A percentile compares a stretch with the other conserved stretches of the same genome.
Conservation (phyloP, 2,888 invertebrate genomes). For the Halictus ligatus region DNA sequence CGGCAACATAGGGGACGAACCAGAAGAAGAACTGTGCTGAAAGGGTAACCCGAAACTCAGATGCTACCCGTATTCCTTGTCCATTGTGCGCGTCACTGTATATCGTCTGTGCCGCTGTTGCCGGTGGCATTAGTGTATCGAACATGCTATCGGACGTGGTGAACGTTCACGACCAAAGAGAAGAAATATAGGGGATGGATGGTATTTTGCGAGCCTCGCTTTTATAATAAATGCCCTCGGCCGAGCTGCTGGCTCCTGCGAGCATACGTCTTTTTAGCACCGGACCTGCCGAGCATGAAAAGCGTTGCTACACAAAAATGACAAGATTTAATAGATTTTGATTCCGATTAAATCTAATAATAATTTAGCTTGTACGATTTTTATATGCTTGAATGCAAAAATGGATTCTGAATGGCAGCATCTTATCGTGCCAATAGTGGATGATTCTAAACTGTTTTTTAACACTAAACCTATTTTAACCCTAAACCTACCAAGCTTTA, state of each 20-base stretch:
- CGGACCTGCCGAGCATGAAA: no score
- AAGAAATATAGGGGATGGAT: not conserved
- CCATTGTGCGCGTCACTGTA: constrained; percentile 45
- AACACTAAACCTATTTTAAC: no score
- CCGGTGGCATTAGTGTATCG: constrained; percentile 59
- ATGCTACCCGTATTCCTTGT: constrained; percentile 55
- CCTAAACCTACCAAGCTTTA: no score
- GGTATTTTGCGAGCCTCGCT: not conserved
- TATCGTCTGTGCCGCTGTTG: constrained; percentile 39
- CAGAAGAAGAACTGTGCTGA: constrained; percentile 48
- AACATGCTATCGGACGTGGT: constrained; percentile 2
- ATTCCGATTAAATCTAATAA: no score
- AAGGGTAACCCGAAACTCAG: constrained; percentile 63
- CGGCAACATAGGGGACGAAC: constrained; percentile 42
- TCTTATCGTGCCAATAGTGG: no score
- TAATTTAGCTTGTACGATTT: no score
- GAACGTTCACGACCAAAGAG: constrained; percentile 2
- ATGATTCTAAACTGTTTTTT: no score
- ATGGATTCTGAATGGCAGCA: no score
- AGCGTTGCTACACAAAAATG: no score
- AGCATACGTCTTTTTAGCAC: not conserved
- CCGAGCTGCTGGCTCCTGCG: not conserved
- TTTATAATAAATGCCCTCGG: not conserved
- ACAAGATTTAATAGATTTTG: no score
- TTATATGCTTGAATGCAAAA: no score